Percentiles rank a stretch among this genome's conserved stretches.
Evolutionary conservation across 2,888 invertebrate genomes (phyloP).

Genomic region (Spodoptera exigua): DNA sequence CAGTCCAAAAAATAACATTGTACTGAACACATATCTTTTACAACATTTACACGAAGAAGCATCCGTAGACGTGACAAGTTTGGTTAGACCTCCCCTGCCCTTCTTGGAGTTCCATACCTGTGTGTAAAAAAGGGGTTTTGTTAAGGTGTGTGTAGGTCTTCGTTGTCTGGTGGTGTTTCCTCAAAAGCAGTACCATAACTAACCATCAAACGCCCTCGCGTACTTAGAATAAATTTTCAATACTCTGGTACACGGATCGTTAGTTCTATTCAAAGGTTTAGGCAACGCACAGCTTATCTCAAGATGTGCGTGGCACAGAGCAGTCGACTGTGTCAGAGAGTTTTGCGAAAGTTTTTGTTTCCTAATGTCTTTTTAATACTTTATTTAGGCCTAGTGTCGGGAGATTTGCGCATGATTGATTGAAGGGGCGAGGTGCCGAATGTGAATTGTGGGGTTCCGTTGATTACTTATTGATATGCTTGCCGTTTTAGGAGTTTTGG

Average conservation of each 20-base stretch:
- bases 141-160: conserved; percentile 55
- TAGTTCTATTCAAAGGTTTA: conserved; percentile 82
- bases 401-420: conserved; percentile 73
- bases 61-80: conserved; percentile 64
- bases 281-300: conserved; percentile 53
- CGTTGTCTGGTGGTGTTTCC: conserved; percentile 65
- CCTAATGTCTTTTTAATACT: conserved; percentile 85
- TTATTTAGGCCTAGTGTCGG: conserved; percentile 67
- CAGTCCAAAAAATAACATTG: conserved; percentile 79
- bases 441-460: conserved; percentile 47
- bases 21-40: conserved; percentile 77
- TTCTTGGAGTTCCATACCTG: background rate
- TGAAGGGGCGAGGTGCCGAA: conserved; percentile 49
- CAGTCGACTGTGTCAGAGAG: conserved; percentile 54
- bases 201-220: conserved; percentile 81
- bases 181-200: conserved; percentile 79
- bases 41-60: conserved; percentile 74
- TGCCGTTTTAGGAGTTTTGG: conserved; percentile 19
- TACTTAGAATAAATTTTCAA: conserved; percentile 89
- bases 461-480: conserved; percentile 58
- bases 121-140: conserved; percentile 11
- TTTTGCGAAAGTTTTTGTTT: conserved; percentile 64
- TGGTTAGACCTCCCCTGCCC: conserved; percentile 56
- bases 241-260: conserved; percentile 80
- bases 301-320: conserved; percentile 48